Base-by-base conservation (phyloP, 2,888 invertebrate genomes). In the Formica aserva region DNA sequence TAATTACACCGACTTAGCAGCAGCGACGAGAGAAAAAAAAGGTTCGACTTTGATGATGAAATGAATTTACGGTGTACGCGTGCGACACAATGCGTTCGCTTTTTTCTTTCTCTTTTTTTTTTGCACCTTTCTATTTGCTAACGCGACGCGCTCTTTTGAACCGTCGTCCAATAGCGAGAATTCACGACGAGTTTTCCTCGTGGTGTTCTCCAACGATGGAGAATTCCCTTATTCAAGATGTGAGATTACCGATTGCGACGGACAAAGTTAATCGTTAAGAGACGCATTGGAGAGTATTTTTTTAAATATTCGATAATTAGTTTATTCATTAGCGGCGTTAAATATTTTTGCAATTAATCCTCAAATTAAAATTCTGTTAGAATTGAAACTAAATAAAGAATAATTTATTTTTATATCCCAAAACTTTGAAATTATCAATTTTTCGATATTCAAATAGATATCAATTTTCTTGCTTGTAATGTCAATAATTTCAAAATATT, bases 61-160 rank as follows among this genome's bases (percentile, higher is more conserved):
- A 41, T 74, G 15, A 62, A 74, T 74, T 74, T 26, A 41, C 29
- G 29, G 15, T 1, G 45, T 11, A 6, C n/a, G 5, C n/a, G 75
- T 26, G 72, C 38, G 48, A 60, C 29, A 62, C 60, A 62, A 74
- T 62, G 60, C 29, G 41, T 32, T 55, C 38, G n/a, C n/a, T 75
- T 22, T 26, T 22, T 75, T 35, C 15, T 18, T 0, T 18, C 4
- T 38, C 22, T 41, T 18, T 15, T 45, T n/a, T 67, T 52, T 52
- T n/a, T 38, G 29, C 29, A 6, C 38, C 32, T 71, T 71, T 71
- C 22, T 35, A 55, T 35, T 72, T 26, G 35, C 35, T 38, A 35
- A 71, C 60, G 8, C 75, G 48, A 35, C 32, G n/a, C n/a, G 32
- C 48, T 63, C 75, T 35, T 75, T 45, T 48, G n/a, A 41, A 60